Base-by-base conservation (phyloP, 2,113 vertebrate species). In the Sinocyclocheilus anophthalmus region DNA sequence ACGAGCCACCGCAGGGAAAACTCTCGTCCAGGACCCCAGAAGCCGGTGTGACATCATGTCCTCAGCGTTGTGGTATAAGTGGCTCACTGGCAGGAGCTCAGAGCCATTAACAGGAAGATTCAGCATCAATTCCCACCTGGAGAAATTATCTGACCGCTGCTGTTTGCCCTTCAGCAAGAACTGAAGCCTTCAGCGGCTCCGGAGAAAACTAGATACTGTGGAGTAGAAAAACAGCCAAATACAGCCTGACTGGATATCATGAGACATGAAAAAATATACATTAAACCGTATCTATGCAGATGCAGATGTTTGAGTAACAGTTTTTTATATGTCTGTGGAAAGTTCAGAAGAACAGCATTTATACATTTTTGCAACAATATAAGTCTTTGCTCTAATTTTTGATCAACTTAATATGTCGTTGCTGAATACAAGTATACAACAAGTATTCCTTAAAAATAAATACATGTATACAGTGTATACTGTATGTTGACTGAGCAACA, bases 51-150 rank as follows among this genome's bases (percentile, higher is more conserved):
- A 53, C 75, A 76, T 76, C 75, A 76, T 76, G 75, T 76, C 13
- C 75, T 76, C 75, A 76, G 26, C 48, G 16, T 55, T 53, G 75
- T 10, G 42, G 45, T 76, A 16, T 55, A 78, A 78, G 76, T 78
- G 76, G 16, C 53, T 78, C 76, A 37, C 53, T 78, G 76, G 76
- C 76, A 78, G 76, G 8, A 57, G 30, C 76, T 78, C 76, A 78
- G 76, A 57, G 53, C 53, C 76, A 78, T 78, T 78, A 78, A 78
- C 76, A 22, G 30, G 26, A 53, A 57, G 76, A 78, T 57, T 57
- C 76, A 78, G 76, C 53, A 78, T 57, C 76, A 78, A 59, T 57
- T 78, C 76, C 50, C 76, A 59, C 76, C 76, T 78, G 76, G 50
- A 57, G 53, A 57, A 78, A 78, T 78, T 22, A 78, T 57, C 16